Evolutionary conservation across 2,797 vertebrate genomes (phyloP).

Genomic region (Margarornis squamiger): DNA sequence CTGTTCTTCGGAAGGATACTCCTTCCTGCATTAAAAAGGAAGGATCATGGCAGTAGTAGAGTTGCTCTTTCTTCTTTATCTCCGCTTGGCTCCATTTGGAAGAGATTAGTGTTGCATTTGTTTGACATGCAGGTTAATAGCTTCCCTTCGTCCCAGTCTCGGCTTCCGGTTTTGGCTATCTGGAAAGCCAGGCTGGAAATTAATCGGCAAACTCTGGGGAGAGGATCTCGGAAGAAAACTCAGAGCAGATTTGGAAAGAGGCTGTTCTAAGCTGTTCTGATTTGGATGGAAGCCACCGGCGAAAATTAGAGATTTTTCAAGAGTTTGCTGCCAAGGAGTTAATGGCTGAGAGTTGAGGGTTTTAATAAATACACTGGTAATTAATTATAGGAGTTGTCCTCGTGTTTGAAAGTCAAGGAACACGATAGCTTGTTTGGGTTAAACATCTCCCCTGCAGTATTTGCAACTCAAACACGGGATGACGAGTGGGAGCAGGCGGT

Average conservation of each 20-base stretch:
- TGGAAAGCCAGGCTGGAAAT: conserved; percentile 20
- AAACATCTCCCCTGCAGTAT: not conserved
- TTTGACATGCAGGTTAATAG: conserved; percentile 51
- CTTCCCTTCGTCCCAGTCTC: conserved; percentile 27
- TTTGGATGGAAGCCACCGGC: not conserved
- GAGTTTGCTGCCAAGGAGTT: conserved; percentile 27
- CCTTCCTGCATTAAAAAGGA: not conserved
- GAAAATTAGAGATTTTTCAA: conserved; percentile 2
- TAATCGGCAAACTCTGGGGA: conserved; percentile 24
- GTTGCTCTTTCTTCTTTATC: not conserved
- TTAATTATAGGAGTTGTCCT: conserved; percentile 3
- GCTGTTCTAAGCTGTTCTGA: not conserved
- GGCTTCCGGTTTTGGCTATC: conserved; percentile 31
- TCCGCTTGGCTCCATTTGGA: conserved; percentile 42
- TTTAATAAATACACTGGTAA: not conserved
- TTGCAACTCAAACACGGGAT: not conserved
- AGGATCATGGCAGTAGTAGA: not conserved
- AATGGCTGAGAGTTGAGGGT: not conserved
- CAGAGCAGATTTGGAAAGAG: not conserved
- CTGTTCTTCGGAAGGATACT: not conserved
- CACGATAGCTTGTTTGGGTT: not conserved
- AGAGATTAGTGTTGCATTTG: conserved; percentile 48
- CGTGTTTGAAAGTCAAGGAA: not conserved
- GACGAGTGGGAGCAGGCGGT: not conserved
- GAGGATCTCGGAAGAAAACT: conserved; percentile 6